These are phyloP conservation scores for Balaenoptera acutorostrata DNA, from an alignment of 2,113 vertebrate species.

Conservation along the genomic window DNA sequence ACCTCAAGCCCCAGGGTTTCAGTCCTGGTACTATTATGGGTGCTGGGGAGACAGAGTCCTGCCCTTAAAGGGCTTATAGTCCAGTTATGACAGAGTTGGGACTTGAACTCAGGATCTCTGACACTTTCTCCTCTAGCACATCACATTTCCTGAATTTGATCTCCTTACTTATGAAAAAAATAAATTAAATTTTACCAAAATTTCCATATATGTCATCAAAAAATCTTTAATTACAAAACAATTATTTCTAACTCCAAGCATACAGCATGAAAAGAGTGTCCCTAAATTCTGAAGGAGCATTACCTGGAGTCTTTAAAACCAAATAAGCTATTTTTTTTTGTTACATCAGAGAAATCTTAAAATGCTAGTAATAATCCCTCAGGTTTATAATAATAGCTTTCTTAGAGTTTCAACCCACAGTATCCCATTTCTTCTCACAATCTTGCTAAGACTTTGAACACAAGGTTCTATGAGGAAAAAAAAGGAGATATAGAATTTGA, in stretches of 20 bases:
- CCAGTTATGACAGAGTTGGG: not conserved
- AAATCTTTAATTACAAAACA: not conserved
- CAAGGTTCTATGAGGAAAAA: not conserved
- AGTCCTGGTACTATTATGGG: not conserved
- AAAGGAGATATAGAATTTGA: not conserved
- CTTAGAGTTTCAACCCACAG: not conserved
- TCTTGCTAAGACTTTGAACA: not conserved
- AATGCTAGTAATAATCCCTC: not conserved
- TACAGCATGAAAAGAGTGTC: not conserved
- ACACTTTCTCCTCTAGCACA: not conserved
- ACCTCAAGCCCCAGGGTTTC: not conserved
- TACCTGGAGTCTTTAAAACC: not conserved
- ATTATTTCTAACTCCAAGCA: not conserved
- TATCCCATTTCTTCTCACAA: not conserved
- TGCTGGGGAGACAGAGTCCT: not conserved
- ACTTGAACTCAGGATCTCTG: not conserved
- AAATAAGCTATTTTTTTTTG: not conserved
- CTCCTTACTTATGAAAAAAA: not conserved
- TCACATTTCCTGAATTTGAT: not conserved
- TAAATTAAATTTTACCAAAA: not conserved
- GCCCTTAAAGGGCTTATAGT: not conserved
- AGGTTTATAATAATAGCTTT: not conserved
- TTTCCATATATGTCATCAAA: not conserved
- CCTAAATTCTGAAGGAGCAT: not conserved
- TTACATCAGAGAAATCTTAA: constrained; percentile 4